Percentiles rank a stretch among this genome's conserved stretches.
These are phyloP conservation scores for Cosmopolites sordidus DNA, from an alignment of 2,888 invertebrate species.

Conservation along the genomic window DNA sequence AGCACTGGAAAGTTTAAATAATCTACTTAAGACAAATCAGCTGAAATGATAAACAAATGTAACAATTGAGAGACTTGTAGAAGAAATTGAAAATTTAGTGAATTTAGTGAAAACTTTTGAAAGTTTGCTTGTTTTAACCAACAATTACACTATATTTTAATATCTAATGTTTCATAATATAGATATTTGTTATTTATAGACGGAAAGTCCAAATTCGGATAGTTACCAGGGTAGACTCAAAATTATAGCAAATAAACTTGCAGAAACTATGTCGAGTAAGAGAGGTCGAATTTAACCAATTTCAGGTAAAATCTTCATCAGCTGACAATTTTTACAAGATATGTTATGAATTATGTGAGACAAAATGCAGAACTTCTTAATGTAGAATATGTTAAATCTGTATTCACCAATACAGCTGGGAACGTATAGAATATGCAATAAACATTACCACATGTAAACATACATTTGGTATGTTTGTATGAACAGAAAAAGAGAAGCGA, in stretches of 20 bases:
- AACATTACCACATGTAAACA: conserved; percentile 23
- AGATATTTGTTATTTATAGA: background rate
- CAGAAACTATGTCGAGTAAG: conserved; percentile 14
- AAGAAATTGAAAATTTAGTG: background rate
- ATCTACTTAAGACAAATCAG: background rate
- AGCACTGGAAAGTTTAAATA: background rate
- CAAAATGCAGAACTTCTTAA: conserved; percentile 17
- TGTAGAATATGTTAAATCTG: conserved; percentile 21
- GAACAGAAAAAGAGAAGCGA: conserved; percentile 6
- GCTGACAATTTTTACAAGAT: background rate
- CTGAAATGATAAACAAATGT: background rate
- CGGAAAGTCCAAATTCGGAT: background rate
- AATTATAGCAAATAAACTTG: conserved; percentile 17
- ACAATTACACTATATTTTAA: background rate
- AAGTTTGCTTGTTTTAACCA: background rate
- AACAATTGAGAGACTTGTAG: background rate
- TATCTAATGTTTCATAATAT: background rate
- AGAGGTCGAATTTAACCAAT: background rate
- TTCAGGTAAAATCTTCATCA: background rate
- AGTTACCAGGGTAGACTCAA: conserved; percentile 11
- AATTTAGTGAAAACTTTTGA: background rate
- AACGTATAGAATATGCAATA: conserved; percentile 15
- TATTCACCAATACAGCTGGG: conserved; percentile 11
- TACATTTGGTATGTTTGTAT: conserved; percentile 11
- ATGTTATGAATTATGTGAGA: conserved; percentile 21